These are phyloP conservation scores for Myanophis thanlyinensis DNA, from an alignment of 2,113 vertebrate species.

Conservation along the genomic window DNA sequence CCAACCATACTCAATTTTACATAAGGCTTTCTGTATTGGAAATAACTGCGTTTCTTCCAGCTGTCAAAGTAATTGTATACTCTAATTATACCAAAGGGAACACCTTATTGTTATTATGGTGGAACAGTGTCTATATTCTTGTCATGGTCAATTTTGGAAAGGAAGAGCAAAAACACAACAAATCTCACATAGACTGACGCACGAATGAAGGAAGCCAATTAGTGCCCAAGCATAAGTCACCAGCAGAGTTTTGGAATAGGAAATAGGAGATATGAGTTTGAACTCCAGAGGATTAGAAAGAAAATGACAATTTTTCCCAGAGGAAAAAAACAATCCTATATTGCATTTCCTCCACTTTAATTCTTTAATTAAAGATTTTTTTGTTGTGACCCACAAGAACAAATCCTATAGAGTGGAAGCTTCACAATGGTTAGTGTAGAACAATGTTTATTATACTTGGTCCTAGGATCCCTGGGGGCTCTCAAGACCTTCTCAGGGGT, in stretches of 20 bases:
- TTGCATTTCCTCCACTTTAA: not conserved
- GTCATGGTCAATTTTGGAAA: not conserved
- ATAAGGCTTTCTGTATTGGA: slow-evolving; percentile 8
- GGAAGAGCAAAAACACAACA: not conserved
- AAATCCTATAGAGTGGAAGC: not conserved
- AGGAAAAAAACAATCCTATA: not conserved
- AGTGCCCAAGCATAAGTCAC: not conserved
- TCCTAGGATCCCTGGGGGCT: not conserved
- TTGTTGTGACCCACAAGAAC: not conserved
- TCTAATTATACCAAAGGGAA: not conserved
- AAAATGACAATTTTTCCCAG: not conserved
- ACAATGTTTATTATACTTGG: not conserved
- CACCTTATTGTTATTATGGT: not conserved
- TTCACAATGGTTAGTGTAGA: not conserved
- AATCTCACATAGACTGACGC: not conserved
- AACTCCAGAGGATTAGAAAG: not conserved
- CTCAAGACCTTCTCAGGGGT: not conserved
- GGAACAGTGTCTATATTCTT: not conserved
- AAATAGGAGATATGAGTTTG: not conserved
- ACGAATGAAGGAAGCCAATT: not conserved
- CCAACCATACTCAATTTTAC: slow-evolving; percentile 12
- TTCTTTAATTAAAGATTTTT: not conserved
- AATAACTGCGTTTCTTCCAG: slow-evolving; percentile 9
- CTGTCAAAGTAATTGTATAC: not conserved
- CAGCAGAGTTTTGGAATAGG: not conserved